Percentiles rank a stretch among this genome's conserved stretches.
phyloP scores from a whole-genome alignment of 1,140 invertebrate genomes.

The Protaetia brevitarsis region DNA sequence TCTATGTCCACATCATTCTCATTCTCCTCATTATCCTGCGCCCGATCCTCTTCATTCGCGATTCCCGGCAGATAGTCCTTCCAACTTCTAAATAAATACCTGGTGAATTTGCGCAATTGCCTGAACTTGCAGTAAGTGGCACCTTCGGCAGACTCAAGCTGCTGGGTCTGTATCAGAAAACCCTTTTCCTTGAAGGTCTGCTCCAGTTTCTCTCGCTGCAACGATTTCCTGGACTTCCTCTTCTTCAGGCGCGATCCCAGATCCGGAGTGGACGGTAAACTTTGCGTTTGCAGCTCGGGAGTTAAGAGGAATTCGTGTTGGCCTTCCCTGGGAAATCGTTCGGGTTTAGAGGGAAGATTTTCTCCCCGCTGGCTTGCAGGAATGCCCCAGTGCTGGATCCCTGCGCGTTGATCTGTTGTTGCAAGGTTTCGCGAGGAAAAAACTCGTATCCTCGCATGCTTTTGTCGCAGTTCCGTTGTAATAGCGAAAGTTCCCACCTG shows the following conservation, averaged over 20 bases:
- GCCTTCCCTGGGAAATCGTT: constrained; percentile 35
- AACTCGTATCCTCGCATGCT: constrained; percentile 74
- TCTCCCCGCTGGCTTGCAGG: constrained; percentile 54
- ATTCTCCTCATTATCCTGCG: constrained; percentile 16
- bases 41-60: constrained; percentile 25
- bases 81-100: constrained; percentile 89
- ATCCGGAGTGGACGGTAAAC: constrained; percentile 29
- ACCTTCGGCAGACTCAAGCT: constrained; percentile 85
- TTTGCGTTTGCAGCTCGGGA: constrained; percentile 47
- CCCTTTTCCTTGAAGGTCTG: constrained; percentile 91
- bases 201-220: constrained; percentile 83
- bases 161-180: constrained; percentile 89
- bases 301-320: constrained; percentile 48
- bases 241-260: constrained; percentile 51
- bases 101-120: constrained; percentile 85
- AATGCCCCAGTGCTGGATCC: constrained; percentile 53
- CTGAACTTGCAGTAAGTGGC: constrained; percentile 92
- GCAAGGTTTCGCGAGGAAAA: constrained; percentile 66
- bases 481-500: constrained; percentile 80
- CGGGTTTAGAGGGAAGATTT: constrained; percentile 48
- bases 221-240: constrained; percentile 74
- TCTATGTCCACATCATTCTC: constrained; percentile 27
- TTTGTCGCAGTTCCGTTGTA: constrained; percentile 72
- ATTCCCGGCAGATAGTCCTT: constrained; percentile 83
- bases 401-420: constrained; percentile 50